phyloP scores from a whole-genome alignment of 2,113 vertebrate species.

The Alectura lathami region DNA sequence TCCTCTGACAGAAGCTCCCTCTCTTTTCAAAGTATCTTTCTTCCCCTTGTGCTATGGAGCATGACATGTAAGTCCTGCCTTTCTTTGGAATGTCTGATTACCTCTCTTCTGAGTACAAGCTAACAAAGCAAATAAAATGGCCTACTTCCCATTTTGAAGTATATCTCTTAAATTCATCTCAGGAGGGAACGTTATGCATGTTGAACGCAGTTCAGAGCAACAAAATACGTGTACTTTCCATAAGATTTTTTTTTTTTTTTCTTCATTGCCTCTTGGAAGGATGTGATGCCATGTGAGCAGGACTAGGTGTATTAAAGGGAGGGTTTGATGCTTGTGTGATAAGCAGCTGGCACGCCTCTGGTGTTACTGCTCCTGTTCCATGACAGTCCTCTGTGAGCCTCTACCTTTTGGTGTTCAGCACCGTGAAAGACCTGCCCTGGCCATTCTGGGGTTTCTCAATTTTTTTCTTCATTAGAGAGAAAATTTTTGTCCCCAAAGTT shows the following conservation, averaged over 20 bases:
- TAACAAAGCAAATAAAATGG: not conserved
- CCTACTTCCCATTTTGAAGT: rapidly evolving
- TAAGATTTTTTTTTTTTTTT: not conserved
- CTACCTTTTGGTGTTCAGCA: not conserved
- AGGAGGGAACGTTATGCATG: not conserved
- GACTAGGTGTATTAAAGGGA: not conserved
- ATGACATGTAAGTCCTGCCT: not conserved
- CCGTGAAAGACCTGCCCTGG: not conserved
- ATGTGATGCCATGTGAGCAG: not conserved
- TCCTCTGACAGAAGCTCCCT: not conserved
- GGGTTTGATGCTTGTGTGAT: not conserved
- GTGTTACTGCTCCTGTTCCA: not conserved
- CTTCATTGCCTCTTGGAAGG: not conserved
- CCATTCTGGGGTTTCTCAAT: not conserved
- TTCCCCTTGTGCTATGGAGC: not conserved
- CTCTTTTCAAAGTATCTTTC: not conserved
- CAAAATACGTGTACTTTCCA: not conserved
- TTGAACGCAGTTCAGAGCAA: conserved; percentile 13
- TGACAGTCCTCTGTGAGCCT: not conserved
- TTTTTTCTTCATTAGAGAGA: not conserved
- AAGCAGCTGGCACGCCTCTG: not conserved
- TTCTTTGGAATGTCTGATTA: conserved; percentile 10
- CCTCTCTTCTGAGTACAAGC: not conserved
- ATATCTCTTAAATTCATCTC: not conserved
- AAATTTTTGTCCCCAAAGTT: not conserved